Evolutionary conservation across 2,797 vertebrate species (phyloP), one percentile per base, ranked within the genome.

Genomic region (Siniperca obscura): DNA sequence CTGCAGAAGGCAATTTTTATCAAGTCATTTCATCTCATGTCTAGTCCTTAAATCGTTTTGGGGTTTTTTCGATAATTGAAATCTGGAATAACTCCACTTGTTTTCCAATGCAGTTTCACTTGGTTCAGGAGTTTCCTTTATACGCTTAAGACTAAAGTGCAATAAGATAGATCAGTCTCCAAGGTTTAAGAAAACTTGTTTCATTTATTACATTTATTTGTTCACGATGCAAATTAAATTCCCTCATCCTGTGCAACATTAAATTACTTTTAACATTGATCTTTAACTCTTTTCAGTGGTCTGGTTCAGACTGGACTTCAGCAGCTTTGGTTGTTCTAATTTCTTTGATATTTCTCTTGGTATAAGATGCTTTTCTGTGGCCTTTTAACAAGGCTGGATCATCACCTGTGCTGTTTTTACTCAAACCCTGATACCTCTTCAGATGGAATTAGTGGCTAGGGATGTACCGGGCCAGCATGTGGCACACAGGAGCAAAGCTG

Each of bases 21-120:
- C 55, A 68, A 78, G 57, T 82, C 38, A 65, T 81, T 74, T 81
- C 30, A 0, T 67, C 22, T 88, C 38, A 66, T 64, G 69, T 71
- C 72, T 60, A 70, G 64, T 59, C 36, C 70, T 76, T 80, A 83
- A 85, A 76, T 66, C 0, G 7, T 82, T 70, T 72, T 70, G 30
- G 30, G 30, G 30, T 66, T 75, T 27, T 50, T 52, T 21, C 72
- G 64, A 82, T 86, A 89, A 93, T 84, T 90, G 67, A 89, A 91
- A 87, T 88, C 22, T 77, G 36, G 40, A 44, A 82, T 78, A 22
- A 66, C 56, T 61, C 22, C 61, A 12, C 66, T 76, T 74, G 79
- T 74, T 85, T 84, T 83, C 19, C 44, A 53, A 3, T 62, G 73
- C 65, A 74, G 55, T 70, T 77, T 74, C 30, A 19, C 34, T 82